These are phyloP conservation scores for Condylura cristata DNA, from an alignment of 2,113 vertebrate genomes.

Conservation along the genomic window DNA sequence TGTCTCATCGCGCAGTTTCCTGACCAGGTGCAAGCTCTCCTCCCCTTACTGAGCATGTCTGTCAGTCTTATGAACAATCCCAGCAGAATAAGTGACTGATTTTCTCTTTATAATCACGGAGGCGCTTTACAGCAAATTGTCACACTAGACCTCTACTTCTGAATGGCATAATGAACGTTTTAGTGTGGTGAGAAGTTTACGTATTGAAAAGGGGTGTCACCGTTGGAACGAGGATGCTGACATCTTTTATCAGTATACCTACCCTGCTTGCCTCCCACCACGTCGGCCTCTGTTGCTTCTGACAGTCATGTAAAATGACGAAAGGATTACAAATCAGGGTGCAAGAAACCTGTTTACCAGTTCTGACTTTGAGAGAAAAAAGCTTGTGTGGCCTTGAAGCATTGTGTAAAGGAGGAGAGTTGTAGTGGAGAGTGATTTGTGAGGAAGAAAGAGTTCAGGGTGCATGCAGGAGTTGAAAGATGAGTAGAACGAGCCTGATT, in stretches of 20 bases:
- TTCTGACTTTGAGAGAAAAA: constrained; percentile 33
- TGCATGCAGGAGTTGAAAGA: neutral
- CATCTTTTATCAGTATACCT: constrained; percentile 50
- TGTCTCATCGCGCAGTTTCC: constrained; percentile 86
- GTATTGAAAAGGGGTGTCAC: constrained; percentile 72
- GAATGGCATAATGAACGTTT: constrained; percentile 85
- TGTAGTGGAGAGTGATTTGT: neutral
- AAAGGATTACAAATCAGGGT: neutral
- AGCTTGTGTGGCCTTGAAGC: neutral
- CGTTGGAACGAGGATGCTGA: constrained; percentile 46
- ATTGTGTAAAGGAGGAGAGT: neutral
- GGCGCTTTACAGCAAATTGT: constrained; percentile 85
- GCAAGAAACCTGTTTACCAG: neutral
- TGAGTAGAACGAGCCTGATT: constrained; percentile 25
- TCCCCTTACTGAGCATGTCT: constrained; percentile 82
- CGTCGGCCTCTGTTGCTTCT: constrained; percentile 8
- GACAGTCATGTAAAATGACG: constrained; percentile 44
- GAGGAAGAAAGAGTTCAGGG: neutral
- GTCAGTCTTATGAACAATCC: constrained; percentile 86
- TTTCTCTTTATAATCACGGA: constrained; percentile 85
- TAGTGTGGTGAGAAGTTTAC: constrained; percentile 78
- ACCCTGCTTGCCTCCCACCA: neutral
- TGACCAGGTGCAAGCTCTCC: constrained; percentile 89
- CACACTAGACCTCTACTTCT: constrained; percentile 82
- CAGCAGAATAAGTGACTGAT: constrained; percentile 88